phyloP scores from a whole-genome alignment of 1,140 invertebrate species.

The Drosophila seguyi region DNA sequence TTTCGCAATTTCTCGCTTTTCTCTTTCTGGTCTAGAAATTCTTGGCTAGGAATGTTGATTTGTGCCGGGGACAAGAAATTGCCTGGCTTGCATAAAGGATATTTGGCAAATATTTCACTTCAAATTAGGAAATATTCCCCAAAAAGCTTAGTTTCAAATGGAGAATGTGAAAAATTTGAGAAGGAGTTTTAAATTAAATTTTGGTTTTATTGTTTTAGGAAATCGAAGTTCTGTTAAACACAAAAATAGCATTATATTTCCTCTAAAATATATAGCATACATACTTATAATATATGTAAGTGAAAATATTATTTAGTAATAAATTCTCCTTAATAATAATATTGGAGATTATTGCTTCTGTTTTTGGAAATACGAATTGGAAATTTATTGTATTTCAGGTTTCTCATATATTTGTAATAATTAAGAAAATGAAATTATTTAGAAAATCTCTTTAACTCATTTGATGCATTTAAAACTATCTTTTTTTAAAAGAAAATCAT shows the following conservation, averaged over 20 bases:
- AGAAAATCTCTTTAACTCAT: neutral
- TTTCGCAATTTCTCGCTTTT: conserved; percentile 5
- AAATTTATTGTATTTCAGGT: too few relatives aligned
- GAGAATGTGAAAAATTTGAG: neutral
- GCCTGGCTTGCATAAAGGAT: conserved; percentile 20
- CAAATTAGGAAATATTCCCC: conserved; percentile 5
- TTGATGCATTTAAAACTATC: neutral
- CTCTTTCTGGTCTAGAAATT: conserved; percentile 29
- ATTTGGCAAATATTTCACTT: conserved; percentile 10
- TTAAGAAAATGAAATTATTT: too few relatives aligned
- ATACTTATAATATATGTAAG: too few relatives aligned
- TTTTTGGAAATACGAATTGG: neutral
- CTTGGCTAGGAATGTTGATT: conserved; percentile 40
- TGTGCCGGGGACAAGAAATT: conserved; percentile 16
- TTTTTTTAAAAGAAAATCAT: neutral
- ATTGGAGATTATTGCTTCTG: neutral
- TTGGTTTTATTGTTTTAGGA: neutral
- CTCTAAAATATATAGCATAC: neutral
- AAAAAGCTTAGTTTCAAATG: neutral
- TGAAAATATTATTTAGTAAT: too few relatives aligned
- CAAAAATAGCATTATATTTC: too few relatives aligned
- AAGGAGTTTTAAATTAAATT: neutral
- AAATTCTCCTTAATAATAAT: neutral
- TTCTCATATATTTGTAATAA: too few relatives aligned
- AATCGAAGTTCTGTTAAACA: neutral